Conservation (phyloP, 1,140 invertebrate genomes). For the Physella acuta region DNA sequence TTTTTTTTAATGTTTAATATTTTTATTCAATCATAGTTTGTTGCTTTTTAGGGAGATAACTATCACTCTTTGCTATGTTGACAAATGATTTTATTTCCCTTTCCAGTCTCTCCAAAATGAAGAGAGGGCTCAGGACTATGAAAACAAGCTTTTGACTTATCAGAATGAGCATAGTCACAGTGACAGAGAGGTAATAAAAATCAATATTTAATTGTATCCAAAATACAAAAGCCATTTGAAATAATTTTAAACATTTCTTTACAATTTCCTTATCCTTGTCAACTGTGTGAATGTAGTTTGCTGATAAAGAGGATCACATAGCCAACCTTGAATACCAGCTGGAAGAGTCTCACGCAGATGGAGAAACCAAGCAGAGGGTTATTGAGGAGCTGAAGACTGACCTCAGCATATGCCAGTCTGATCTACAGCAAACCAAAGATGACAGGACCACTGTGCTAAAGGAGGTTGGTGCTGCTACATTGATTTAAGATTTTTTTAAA, state of each 20-base stretch:
- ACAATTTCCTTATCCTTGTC: too few species aligned
- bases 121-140: conserved; percentile 42
- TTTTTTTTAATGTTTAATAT: background rate
- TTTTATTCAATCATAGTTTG: background rate
- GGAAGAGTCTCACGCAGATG: conserved; percentile 45
- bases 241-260: too few species aligned
- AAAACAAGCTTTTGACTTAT: conserved; percentile 50
- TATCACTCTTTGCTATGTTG: too few species aligned
- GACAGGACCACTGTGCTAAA: conserved; percentile 52
- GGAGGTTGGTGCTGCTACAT: too few species aligned
- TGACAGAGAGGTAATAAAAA: conserved; percentile 51
- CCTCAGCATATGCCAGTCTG: conserved; percentile 46
- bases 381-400: conserved; percentile 47
- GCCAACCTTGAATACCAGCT: conserved; percentile 51
- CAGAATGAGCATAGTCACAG: conserved; percentile 51
- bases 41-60: background rate
- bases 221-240: too few species aligned
- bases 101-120: conserved; percentile 48
- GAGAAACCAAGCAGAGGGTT: conserved; percentile 40
- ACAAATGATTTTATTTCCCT: too few species aligned
- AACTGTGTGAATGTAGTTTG: conserved; percentile 13
- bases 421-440: conserved; percentile 47
- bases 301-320: conserved; percentile 49
- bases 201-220: too few species aligned
- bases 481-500: too few species aligned